Conservation (phyloP, 2,888 invertebrate genomes). For the Dendrolimus houi region DNA sequence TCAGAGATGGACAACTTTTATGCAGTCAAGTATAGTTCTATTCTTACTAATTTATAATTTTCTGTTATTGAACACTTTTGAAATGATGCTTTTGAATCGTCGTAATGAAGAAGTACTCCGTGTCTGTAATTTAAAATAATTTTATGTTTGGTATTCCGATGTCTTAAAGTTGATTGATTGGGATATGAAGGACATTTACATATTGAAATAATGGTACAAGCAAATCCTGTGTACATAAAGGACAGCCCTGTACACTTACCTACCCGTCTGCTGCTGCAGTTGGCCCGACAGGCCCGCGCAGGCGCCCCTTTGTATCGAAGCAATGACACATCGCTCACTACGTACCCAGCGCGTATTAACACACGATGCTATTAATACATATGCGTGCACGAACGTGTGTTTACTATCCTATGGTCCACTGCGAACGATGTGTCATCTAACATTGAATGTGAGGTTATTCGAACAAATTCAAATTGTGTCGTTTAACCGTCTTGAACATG, state of each 20-base stretch:
- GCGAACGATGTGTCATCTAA: slow-evolving; percentile 67
- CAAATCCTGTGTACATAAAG: no score
- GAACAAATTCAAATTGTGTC: slow-evolving; percentile 45
- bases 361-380: slow-evolving; percentile 67
- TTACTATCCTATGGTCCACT: slow-evolving; percentile 63
- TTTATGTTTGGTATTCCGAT: no score
- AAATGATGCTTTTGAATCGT: no score
- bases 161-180: no score
- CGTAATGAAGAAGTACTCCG: no score
- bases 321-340: slow-evolving; percentile 59
- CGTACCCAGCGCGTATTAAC: slow-evolving; percentile 62
- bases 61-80: no score
- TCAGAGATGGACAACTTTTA: no score
- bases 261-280: slow-evolving; percentile 41
- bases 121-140: no score
- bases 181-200: no score
- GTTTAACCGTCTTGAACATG: slow-evolving; percentile 11
- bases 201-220: no score
- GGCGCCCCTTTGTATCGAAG: slow-evolving; percentile 35
- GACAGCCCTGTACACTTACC: slow-evolving; percentile 17
- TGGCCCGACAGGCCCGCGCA: slow-evolving; percentile 27
- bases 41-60: no score
- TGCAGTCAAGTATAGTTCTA: no score
- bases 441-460: slow-evolving; percentile 60
- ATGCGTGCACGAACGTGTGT: slow-evolving; percentile 59